Base-by-base conservation (phyloP, 1,140 invertebrate species). In the Polyergus mexicanus region DNA sequence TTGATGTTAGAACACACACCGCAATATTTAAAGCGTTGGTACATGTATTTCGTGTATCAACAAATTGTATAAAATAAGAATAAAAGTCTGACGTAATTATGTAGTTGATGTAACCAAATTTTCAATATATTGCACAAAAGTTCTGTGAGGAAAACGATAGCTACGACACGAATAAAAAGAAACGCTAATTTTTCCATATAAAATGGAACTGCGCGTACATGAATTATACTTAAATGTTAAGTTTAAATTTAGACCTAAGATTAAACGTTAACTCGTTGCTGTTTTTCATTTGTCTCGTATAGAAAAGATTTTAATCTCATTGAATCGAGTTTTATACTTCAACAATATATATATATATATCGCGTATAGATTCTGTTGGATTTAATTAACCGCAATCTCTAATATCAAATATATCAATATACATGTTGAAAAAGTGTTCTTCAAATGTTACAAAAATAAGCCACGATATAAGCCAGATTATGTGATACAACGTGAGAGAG, bases 361-460 rank as follows among this genome's bases (percentile, higher is more conserved):
- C 11, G 41, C n/a, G 6, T 41, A 19, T 62, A 38, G 11, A 58
- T 47, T 44, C 19, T 60, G 1, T 28, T 28, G n/a, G 28, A 76
- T 60, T 44, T 76, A 76, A 71, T 28, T 28, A 51, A 76, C 22
- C 22, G 62, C 13, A 54, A 44, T 8, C 6, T 51, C 10, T 58
- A 63, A 77, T 63, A 3, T 11, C 2, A 58, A 44, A 32, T 62
- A 51, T 47, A 58, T 19, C 11, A 25, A 38, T 65, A 22, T 69
- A 13, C 47, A 19, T 51, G 16, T 56, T 22, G 22, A 35, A 80
- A 44, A 68, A 8, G 32, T 47, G 47, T 77, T 80, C 16, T 38
- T 56, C 51, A 38, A 68, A 54, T 69, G 19, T 68, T 47, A 41
- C n/a, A 66, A 16, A 54, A 78, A 78, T 78, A 66, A 78, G 66